Evolutionary conservation across 2,113 vertebrate species (phyloP), one percentile per base, ranked within the genome.

Genomic region (Sander lucioperca): DNA sequence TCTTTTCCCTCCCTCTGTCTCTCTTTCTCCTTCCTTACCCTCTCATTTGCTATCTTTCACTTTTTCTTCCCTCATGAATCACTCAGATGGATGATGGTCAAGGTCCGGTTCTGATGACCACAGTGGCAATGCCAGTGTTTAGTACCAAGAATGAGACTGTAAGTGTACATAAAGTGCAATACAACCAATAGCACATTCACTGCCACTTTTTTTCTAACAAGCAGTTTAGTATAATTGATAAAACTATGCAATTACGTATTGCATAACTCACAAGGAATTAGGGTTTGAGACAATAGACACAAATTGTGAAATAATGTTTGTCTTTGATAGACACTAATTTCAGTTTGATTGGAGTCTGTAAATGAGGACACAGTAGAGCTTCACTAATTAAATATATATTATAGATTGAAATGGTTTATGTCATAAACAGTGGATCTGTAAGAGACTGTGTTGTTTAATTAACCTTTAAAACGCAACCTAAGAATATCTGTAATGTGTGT

Each of bases 111-210:
- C 90, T 99, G 93, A 99, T 99, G 98, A 99, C 98, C 68, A 99
- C 98, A 1, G 98, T 99, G 59, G 98, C 98, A 65, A 99, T 99
- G 98, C 98, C 98, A 1, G 98, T 99, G 73, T 99, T 99, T 93
- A 99, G 98, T 92, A 99, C 97, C 86, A 97, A 99, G 94, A 99
- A 99, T 4, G 97, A 99, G 92, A 99, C 98, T 21, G 98, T 99
- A 93, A 99, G 97, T 97, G 73, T 23, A 79, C 25, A 25, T 33
- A 5, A 1, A 57, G 15, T n/a, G 3, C 16, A 13, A 3, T 15
- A 21, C 2, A 23, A 56, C 14, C 58, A 39, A 25, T 11, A 58
- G 8, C 54, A 27, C 19, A 45, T 70, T 15, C 47, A 56, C 30
- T 67, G 19, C 30, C 45, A 43, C 23, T 3, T 30, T 13, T 2